Evolutionary conservation across 2,888 invertebrate genomes (phyloP).

Genomic region (Acronicta aceris): DNA sequence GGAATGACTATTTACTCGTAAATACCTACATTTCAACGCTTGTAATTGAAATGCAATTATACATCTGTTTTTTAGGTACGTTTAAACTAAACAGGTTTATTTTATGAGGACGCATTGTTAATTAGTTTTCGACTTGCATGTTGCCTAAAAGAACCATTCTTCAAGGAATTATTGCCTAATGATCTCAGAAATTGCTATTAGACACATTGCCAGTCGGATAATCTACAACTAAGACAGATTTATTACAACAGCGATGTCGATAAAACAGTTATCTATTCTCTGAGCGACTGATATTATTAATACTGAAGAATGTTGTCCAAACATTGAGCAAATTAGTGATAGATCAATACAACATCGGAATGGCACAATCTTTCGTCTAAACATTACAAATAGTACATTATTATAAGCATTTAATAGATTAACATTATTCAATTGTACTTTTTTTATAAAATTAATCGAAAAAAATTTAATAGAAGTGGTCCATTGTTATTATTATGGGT

Average conservation of each 20-base stretch:
- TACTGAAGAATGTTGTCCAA: constrained; percentile 56
- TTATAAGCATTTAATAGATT: constrained; percentile 31
- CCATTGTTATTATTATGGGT: constrained; percentile 41
- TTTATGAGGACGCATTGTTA: constrained; percentile 2
- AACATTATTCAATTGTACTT: constrained; percentile 48
- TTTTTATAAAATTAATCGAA: constrained; percentile 35
- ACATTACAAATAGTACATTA: constrained; percentile 33
- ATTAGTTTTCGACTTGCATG: neutral
- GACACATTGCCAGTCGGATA: neutral
- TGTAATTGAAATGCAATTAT: neutral
- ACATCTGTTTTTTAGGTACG: neutral
- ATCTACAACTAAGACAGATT: neutral
- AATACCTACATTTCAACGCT: constrained; percentile 18
- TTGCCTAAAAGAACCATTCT: neutral
- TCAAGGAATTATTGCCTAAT: neutral
- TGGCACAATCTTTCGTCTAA: constrained; percentile 44
- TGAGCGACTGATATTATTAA: constrained; percentile 39
- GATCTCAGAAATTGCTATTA: neutral
- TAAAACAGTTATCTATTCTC: neutral
- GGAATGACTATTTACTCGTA: constrained; percentile 38
- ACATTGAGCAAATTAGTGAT: constrained; percentile 58
- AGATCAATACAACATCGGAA: constrained; percentile 34
- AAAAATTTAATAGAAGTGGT: constrained; percentile 49
- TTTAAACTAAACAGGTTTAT: neutral
- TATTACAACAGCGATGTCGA: neutral